phyloP scores from a whole-genome alignment of 2,797 vertebrate genomes.

The Chelonia mydas region DNA sequence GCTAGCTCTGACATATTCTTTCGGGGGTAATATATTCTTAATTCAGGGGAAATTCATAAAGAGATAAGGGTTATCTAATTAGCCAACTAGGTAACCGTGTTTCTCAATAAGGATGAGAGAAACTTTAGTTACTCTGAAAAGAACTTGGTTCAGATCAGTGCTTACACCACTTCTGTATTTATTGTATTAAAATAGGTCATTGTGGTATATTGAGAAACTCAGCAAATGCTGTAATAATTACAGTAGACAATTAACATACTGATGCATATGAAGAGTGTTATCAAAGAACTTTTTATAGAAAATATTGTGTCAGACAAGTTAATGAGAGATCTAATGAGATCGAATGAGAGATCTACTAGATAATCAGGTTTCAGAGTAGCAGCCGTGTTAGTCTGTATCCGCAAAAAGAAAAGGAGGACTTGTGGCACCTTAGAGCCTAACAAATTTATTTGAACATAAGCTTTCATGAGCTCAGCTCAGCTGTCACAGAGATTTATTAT shows the following conservation, averaged over 20 bases:
- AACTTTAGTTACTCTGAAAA: background rate
- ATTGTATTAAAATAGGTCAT: conserved; percentile 7
- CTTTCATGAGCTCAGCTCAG: no score
- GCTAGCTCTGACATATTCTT: background rate
- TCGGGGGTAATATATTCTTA: background rate
- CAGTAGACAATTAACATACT: background rate
- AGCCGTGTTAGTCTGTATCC: no score
- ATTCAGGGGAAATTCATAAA: background rate
- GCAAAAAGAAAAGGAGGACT: no score
- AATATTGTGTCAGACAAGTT: background rate
- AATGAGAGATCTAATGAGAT: background rate
- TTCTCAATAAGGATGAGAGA: background rate
- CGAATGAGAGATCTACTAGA: background rate
- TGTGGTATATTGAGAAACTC: background rate
- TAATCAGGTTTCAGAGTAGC: background rate
- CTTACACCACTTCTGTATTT: background rate
- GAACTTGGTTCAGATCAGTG: background rate
- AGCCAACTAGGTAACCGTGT: background rate
- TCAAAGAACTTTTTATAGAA: conserved; percentile 14
- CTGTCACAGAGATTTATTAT: background rate
- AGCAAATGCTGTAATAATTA: conserved; percentile 36
- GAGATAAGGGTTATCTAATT: background rate
- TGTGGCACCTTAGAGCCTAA: no score
- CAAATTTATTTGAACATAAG: no score
- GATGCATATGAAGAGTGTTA: conserved; percentile 26